Conservation (phyloP, 1,140 invertebrate species). For the Drosophila ironensis region DNA sequence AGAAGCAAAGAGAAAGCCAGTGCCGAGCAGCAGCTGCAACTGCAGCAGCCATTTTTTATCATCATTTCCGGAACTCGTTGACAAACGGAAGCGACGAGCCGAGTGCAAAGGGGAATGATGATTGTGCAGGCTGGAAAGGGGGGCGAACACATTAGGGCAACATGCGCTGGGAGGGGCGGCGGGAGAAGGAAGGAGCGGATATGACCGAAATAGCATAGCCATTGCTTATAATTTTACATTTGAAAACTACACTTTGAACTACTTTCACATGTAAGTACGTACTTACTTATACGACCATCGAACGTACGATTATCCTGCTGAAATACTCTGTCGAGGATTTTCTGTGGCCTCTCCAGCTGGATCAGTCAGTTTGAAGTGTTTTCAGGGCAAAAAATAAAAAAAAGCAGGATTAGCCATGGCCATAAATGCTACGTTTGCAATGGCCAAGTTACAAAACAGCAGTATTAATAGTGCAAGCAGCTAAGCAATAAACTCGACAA, state of each 20-base stretch:
- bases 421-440: too few relatives aligned
- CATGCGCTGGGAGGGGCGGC: neutral
- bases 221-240: conserved; percentile 73
- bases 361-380: neutral
- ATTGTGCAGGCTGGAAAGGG: conserved; percentile 2
- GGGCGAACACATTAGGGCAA: conserved; percentile 14
- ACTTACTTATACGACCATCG: conserved; percentile 45
- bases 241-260: conserved; percentile 62
- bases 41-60: conserved; percentile 75
- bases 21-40: conserved; percentile 44
- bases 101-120: conserved; percentile 52
- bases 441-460: too few relatives aligned
- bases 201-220: conserved; percentile 69
- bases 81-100: conserved; percentile 76
- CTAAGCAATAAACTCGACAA: neutral
- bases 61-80: conserved; percentile 79
- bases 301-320: conserved; percentile 24
- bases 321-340: neutral
- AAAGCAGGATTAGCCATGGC: too few relatives aligned
- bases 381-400: neutral
- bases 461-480: too few relatives aligned
- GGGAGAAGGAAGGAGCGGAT: conserved; percentile 32
- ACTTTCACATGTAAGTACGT: conserved; percentile 54
- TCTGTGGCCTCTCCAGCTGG: neutral
- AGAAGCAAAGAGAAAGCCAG: conserved; percentile 20